Evolutionary conservation across 1,140 invertebrate species (phyloP).

Genomic region (Diabrotica undecimpunctata): DNA sequence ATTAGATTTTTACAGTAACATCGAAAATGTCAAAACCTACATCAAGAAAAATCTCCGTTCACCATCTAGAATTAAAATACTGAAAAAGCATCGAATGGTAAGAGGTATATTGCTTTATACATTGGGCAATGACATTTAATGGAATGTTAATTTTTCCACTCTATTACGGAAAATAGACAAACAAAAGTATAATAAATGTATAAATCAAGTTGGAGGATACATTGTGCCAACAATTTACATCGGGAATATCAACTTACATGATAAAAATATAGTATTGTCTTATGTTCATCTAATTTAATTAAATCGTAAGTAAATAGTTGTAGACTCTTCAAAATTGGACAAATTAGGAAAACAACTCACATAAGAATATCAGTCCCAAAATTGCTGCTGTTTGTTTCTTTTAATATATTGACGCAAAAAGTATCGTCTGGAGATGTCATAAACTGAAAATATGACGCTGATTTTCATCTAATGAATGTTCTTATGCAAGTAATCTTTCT

Average conservation of each 20-base stretch:
- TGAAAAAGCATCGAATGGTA: conserved; percentile 25
- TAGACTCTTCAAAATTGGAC: not conserved
- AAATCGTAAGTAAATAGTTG: conserved; percentile 11
- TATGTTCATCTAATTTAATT: conserved; percentile 10
- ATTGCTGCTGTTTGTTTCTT: no score
- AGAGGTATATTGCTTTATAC: conserved; percentile 34
- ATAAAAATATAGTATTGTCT: conserved; percentile 21
- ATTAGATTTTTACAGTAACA: conserved; percentile 30
- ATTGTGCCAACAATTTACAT: conserved; percentile 5
- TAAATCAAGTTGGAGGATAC: not conserved
- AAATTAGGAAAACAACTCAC: not conserved
- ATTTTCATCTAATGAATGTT: no score
- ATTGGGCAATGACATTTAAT: conserved; percentile 33
- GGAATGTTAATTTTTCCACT: conserved; percentile 35
- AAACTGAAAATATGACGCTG: no score
- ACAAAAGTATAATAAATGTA: conserved; percentile 11
- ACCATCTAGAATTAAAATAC: conserved; percentile 39
- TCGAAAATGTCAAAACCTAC: conserved; percentile 28
- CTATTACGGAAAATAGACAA: conserved; percentile 24
- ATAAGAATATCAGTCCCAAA: conserved; percentile 9
- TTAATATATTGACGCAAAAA: no score
- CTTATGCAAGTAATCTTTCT: no score
- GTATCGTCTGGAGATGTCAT: no score
- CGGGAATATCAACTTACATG: conserved; percentile 14
- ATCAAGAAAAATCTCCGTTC: conserved; percentile 30